Evolutionary conservation across 2,113 vertebrate species (phyloP), one percentile per base, ranked within the genome.

Genomic region (Pholis gunnellus): DNA sequence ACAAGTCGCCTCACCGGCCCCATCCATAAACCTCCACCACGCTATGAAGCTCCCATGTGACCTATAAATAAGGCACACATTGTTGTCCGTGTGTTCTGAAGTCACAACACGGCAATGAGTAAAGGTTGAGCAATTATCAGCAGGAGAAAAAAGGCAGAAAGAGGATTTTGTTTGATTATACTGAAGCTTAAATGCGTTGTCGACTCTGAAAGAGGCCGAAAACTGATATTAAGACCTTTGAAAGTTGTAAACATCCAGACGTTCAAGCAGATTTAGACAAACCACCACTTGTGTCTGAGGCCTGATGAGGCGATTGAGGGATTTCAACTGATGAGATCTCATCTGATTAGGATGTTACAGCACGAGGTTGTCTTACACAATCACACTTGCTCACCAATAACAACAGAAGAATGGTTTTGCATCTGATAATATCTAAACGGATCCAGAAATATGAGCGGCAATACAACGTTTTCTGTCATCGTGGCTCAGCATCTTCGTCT

Each of bases 1-100:
- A 82, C 36, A 83, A 84, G 81, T 84, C 79, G 64, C 48, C 68
- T 81, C 79, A 31, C 82, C 13, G 6, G 48, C 82, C 31, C 63
- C 29, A 48, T 71, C 79, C 17, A 20, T 17, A 6, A 71, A 34
- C 2, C 25, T 81, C 77, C 36, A 73, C 25, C 52, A 6, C n/a
- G 50, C 54, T 52, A 5, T 22, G 50, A 40, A 83, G 22, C 50
- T 14, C 68, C 79, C 34, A 17, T 34, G 72, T 73, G 56, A 67
- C 54, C 6, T 11, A 13, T 4, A 46, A 40, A 81, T 87, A 86
- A 77, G 40, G 79, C 22, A 4, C n/a, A 13, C 75, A 50, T 66
- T 89, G 83, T 87, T 74, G 27, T 44, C 50, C 64, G 9, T 27
- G 1, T 60, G 5, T 57, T 13, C 46, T 75, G 9, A 78, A 65